Percentiles rank a stretch among this genome's conserved stretches.
Conservation (phyloP, 2,797 vertebrate genomes). For the Argentina silus region DNA sequence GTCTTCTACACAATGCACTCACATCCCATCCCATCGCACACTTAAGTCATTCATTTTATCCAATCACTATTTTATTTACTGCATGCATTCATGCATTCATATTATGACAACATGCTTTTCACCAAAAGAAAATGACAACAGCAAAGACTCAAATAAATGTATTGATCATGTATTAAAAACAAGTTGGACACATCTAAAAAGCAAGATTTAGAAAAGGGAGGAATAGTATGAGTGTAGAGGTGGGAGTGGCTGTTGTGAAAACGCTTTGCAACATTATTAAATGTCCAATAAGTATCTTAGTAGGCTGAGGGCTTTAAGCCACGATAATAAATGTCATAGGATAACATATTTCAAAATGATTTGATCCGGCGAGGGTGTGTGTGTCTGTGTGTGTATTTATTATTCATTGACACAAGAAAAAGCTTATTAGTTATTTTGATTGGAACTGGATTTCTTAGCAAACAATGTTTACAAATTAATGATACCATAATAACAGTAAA, state of each 20-base stretch:
- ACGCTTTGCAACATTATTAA: conserved; percentile 17
- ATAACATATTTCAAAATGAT: neutral
- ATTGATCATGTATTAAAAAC: conserved; percentile 48
- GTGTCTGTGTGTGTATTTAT: neutral
- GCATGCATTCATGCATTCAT: conserved; percentile 71
- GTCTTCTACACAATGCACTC: neutral
- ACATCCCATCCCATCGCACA: neutral
- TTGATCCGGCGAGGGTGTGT: conserved; percentile 4
- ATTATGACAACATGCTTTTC: conserved; percentile 69
- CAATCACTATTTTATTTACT: conserved; percentile 73
- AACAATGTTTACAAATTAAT: conserved; percentile 62
- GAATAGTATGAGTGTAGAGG: conserved; percentile 30
- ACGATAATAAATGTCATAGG: conserved; percentile 2
- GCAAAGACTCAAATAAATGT: conserved; percentile 47
- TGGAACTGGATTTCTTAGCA: conserved; percentile 32
- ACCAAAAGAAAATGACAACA: conserved; percentile 44
- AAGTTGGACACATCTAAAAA: conserved; percentile 23
- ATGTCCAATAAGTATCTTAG: conserved; percentile 27
- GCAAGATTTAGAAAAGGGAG: conserved; percentile 9
- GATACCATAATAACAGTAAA: conserved; percentile 50
- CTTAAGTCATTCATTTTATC: conserved; percentile 10
- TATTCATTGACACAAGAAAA: neutral
- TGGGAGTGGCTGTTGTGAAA: neutral
- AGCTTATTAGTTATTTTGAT: conserved; percentile 36
- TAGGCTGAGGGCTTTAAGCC: conserved; percentile 34